phyloP scores from a whole-genome alignment of 2,888 invertebrate genomes.

The Dryadula phaetusa region DNA sequence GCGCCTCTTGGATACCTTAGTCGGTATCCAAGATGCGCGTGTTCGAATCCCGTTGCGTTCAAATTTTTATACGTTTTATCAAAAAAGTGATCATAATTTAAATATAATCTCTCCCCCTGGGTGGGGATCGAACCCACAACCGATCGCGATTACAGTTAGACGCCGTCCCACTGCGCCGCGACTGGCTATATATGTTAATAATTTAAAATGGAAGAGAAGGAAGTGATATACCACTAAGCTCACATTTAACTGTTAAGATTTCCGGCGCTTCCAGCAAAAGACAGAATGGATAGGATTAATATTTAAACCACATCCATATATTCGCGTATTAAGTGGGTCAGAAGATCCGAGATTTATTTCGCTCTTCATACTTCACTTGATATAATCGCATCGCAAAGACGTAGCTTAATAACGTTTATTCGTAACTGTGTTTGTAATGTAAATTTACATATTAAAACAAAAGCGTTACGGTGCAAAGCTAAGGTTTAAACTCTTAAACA shows the following conservation, averaged over 20 bases:
- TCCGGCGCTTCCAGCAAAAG: neutral
- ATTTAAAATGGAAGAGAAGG: neutral
- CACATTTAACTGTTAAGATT: neutral
- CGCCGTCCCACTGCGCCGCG: too few relatives aligned
- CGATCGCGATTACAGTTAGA: too few relatives aligned
- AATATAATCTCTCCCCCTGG: too few relatives aligned
- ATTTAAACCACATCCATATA: conserved; percentile 4
- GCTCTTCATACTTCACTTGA: conserved; percentile 26
- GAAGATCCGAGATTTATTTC: conserved; percentile 28
- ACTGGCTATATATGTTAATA: too few relatives aligned
- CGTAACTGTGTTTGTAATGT: conserved; percentile 48
- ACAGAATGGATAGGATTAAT: neutral
- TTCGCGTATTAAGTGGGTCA: conserved; percentile 23
- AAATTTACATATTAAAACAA: conserved; percentile 55
- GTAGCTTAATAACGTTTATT: conserved; percentile 47
- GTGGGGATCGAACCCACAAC: too few relatives aligned
- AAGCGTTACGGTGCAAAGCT: conserved; percentile 50
- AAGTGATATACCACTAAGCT: neutral
- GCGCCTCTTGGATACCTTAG: too few relatives aligned
- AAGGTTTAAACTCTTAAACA: conserved; percentile 59
- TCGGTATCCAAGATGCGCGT: too few relatives aligned
- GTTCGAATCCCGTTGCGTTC: too few relatives aligned
- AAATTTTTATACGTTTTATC: too few relatives aligned
- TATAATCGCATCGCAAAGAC: conserved; percentile 41
- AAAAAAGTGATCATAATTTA: too few relatives aligned